phyloP scores from a whole-genome alignment of 1,140 invertebrate genomes.

The Rhynchophorus ferrugineus region DNA sequence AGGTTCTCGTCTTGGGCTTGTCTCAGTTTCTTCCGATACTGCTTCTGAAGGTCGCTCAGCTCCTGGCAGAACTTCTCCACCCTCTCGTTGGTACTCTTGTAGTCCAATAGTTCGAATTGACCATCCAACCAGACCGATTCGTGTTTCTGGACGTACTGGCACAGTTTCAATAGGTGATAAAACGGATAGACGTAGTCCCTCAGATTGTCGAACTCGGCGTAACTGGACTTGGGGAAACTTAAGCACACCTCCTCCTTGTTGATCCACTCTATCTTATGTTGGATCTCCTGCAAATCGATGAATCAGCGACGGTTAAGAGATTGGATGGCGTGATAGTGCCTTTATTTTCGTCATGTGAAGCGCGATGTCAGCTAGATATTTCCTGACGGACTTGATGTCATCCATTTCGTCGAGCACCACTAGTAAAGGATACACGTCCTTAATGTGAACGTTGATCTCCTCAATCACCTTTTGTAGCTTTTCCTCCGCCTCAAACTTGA shows the following conservation, averaged over 20 bases:
- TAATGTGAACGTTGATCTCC: slow-evolving; percentile 55
- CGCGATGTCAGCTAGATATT: slow-evolving; percentile 60
- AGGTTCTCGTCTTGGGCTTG: slow-evolving; percentile 63
- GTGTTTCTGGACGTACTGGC: slow-evolving; percentile 64
- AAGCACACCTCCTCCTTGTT: slow-evolving; percentile 82
- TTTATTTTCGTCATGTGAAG: slow-evolving; percentile 62
- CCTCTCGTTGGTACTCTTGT: slow-evolving; percentile 59
- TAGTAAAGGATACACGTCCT: slow-evolving; percentile 62
- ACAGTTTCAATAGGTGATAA: slow-evolving; percentile 49
- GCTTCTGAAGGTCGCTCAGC: slow-evolving; percentile 68
- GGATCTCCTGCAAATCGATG: slow-evolving; percentile 45
- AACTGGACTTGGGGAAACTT: slow-evolving; percentile 67
- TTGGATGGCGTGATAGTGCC: slow-evolving; percentile 1
- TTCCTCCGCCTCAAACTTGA: slow-evolving; percentile 74
- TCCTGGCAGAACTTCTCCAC: slow-evolving; percentile 64
- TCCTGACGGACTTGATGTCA: slow-evolving; percentile 51
- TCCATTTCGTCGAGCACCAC: slow-evolving; percentile 43
- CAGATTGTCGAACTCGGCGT: slow-evolving; percentile 65
- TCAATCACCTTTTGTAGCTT: slow-evolving; percentile 60
- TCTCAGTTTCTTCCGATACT: slow-evolving; percentile 70
- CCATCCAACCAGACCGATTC: slow-evolving; percentile 81
- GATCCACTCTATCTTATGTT: slow-evolving; percentile 71
- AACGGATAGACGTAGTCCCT: slow-evolving; percentile 63
- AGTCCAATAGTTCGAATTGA: slow-evolving; percentile 73
- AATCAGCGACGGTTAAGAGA: slow-evolving; percentile 23